Evolutionary conservation across 2,797 vertebrate genomes (phyloP).

Genomic region (Cossypha caffra): DNA sequence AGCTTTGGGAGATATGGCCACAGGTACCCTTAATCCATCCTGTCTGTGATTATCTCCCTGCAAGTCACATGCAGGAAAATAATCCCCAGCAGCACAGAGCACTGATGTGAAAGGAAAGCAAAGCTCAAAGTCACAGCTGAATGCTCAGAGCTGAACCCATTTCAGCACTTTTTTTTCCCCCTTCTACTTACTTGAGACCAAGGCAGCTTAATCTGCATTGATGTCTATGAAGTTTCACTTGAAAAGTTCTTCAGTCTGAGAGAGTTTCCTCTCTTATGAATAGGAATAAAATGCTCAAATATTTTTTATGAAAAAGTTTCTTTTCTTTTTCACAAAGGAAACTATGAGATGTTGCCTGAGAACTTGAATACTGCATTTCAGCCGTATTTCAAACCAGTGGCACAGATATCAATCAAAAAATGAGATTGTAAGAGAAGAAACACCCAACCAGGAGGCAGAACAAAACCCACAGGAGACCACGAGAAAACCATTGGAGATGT

Average conservation of each 20-base stretch:
- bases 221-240: conserved; percentile 44
- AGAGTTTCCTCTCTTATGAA: background rate
- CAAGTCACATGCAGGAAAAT: conserved; percentile 37
- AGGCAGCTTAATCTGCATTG: conserved; percentile 35
- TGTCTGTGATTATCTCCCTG: conserved; percentile 47
- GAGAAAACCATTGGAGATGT: conserved; percentile 30
- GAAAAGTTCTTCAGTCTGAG: background rate
- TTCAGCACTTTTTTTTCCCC: background rate
- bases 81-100: conserved; percentile 39
- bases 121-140: conserved; percentile 44
- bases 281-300: background rate
- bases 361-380: background rate
- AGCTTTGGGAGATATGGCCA: conserved; percentile 18
- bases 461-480: background rate
- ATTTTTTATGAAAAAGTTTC: background rate
- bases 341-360: background rate
- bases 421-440: background rate
- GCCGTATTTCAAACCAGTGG: background rate
- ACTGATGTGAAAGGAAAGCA: conserved; percentile 42
- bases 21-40: conserved; percentile 45
- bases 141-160: background rate
- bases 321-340: background rate
- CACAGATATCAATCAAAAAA: conserved; percentile 30
- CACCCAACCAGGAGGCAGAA: background rate
- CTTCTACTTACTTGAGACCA: background rate